Conservation (phyloP, 2,797 vertebrate genomes). For the Gymnodraco acuticeps region DNA sequence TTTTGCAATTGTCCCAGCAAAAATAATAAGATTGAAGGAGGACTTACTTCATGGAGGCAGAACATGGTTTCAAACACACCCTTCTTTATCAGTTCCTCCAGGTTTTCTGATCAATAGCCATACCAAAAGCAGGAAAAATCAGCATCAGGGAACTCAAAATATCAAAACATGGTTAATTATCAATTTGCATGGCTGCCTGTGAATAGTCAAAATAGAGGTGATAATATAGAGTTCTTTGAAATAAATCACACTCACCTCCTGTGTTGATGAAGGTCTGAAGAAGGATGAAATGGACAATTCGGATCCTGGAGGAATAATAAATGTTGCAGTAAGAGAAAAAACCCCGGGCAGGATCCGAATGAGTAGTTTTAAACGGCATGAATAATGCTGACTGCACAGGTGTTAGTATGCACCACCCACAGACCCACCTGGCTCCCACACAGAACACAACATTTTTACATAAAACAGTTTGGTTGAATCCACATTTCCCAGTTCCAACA, state of each 20-base stretch:
- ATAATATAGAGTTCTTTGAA: background rate
- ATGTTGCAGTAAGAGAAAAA: background rate
- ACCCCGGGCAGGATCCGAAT: background rate
- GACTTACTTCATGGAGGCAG: slow-evolving; percentile 90
- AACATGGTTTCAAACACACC: slow-evolving; percentile 89
- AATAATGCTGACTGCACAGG: background rate
- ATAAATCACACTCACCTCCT: slow-evolving; percentile 68
- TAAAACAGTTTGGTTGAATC: no score
- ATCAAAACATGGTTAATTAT: background rate
- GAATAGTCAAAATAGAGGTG: background rate
- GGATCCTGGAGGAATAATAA: slow-evolving; percentile 83
- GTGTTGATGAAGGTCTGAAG: slow-evolving; percentile 76
- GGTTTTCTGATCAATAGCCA: slow-evolving; percentile 78
- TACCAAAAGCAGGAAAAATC: slow-evolving; percentile 10
- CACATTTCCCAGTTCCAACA: no score
- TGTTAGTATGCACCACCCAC: background rate
- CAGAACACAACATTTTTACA: no score
- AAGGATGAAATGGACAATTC: slow-evolving; percentile 88
- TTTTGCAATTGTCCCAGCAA: background rate
- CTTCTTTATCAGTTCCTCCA: slow-evolving; percentile 78
- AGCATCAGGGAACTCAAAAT: background rate
- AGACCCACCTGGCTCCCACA: background rate
- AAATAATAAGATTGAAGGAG: background rate
- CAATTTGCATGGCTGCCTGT: background rate
- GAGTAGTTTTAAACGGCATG: background rate